A percentile compares a stretch with the other conserved stretches of the same genome.
Conservation (phyloP, 2,113 vertebrate species). For the Poeciliopsis retropinna region DNA sequence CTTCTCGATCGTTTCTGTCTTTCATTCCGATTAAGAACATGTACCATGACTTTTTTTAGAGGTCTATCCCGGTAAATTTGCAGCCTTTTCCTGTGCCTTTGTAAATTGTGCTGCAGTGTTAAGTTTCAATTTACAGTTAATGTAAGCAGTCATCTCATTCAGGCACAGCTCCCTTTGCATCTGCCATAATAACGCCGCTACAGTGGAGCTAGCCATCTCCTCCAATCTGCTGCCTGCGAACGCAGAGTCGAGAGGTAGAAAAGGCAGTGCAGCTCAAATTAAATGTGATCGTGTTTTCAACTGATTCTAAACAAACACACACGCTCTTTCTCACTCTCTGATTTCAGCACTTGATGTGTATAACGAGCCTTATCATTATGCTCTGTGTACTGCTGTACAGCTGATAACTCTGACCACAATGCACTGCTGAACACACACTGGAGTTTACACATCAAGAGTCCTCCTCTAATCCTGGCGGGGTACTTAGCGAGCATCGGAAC, state of each 20-base stretch:
- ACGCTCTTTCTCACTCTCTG: slow-evolving; percentile 38
- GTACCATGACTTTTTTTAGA: slow-evolving; percentile 46
- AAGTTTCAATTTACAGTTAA: slow-evolving; percentile 73
- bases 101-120: slow-evolving; percentile 68
- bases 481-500: slow-evolving; percentile 74
- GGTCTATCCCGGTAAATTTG: slow-evolving; percentile 48
- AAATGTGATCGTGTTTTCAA: slow-evolving; percentile 46
- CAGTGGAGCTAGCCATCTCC: slow-evolving; percentile 43
- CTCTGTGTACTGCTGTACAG: slow-evolving; percentile 41
- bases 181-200: slow-evolving; percentile 41
- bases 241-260: slow-evolving; percentile 44
- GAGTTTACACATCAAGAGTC: slow-evolving; percentile 65
- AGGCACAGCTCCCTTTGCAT: slow-evolving; percentile 19
- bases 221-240: slow-evolving; percentile 46
- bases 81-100: slow-evolving; percentile 63
- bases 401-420: slow-evolving; percentile 69
- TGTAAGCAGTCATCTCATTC: slow-evolving; percentile 52
- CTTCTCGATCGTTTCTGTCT: slow-evolving; percentile 67
- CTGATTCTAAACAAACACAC: slow-evolving; percentile 60
- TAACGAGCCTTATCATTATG: slow-evolving; percentile 62
- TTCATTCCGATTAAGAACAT: slow-evolving; percentile 72
- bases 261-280: slow-evolving; percentile 46
- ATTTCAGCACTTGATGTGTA: slow-evolving; percentile 48
- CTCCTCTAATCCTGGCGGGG: slow-evolving; percentile 72
- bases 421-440: slow-evolving; percentile 42